Conservation (phyloP, 2,888 invertebrate genomes). For the Neoitamus cyanurus region DNA sequence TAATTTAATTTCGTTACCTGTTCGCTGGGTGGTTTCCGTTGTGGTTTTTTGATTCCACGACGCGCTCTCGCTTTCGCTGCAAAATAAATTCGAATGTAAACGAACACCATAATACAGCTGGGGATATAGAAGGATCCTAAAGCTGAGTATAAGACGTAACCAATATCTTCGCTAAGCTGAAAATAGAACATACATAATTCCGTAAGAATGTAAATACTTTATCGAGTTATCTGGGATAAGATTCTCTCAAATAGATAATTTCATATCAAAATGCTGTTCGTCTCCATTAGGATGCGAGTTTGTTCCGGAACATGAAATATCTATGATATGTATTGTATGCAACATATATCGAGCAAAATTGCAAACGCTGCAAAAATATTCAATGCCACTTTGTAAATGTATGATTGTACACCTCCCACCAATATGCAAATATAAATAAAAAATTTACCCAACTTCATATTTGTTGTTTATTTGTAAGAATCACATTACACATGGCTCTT, state of each 20-base stretch:
- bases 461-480: too few relatives aligned
- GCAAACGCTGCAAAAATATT: too few relatives aligned
- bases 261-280: conserved; percentile 14
- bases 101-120: conserved; percentile 99
- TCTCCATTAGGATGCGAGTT: not conserved
- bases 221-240: not conserved
- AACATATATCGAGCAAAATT: too few relatives aligned
- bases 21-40: conserved; percentile 69
- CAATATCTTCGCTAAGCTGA: conserved; percentile 94
- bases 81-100: conserved; percentile 98
- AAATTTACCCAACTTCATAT: too few relatives aligned
- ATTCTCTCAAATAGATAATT: not conserved
- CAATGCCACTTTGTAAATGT: too few relatives aligned
- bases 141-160: conserved; percentile 97
- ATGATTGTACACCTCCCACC: too few relatives aligned
- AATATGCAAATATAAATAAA: too few relatives aligned
- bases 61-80: conserved; percentile 94
- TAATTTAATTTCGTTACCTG: conserved; percentile 61
- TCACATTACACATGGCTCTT: too few relatives aligned
- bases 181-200: conserved; percentile 62
- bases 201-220: not conserved
- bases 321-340: too few relatives aligned
- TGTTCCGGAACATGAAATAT: not conserved
- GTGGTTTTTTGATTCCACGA: conserved; percentile 85
- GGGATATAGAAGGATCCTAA: conserved; percentile 99